These are phyloP conservation scores for Tuberolachnus salignus DNA, from an alignment of 2,888 invertebrate species.

Conservation along the genomic window DNA sequence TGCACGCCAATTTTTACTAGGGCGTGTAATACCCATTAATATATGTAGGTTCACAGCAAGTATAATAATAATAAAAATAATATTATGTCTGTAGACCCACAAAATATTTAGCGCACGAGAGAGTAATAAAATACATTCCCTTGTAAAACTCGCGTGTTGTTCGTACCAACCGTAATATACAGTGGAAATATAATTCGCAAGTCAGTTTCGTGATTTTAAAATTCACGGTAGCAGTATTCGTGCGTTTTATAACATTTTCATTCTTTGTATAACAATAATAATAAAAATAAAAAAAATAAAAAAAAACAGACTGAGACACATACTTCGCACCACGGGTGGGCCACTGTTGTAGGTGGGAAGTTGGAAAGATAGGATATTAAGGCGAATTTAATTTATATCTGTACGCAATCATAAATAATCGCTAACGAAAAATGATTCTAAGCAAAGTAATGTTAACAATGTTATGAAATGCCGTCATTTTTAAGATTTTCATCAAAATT, in stretches of 20 bases:
- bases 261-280: conserved; percentile 2
- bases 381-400: too few relatives aligned
- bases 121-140: conserved; percentile 36
- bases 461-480: too few relatives aligned
- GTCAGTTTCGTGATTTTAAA: conserved; percentile 48
- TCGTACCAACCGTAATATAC: background rate
- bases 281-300: background rate
- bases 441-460: too few relatives aligned
- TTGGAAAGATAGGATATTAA: too few relatives aligned
- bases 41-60: background rate
- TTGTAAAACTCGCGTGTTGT: conserved; percentile 45
- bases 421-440: too few relatives aligned
- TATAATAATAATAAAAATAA: background rate
- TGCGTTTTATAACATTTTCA: conserved; percentile 25
- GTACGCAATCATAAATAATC: too few relatives aligned
- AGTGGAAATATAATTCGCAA: conserved; percentile 31
- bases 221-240: conserved; percentile 16
- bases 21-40: background rate
- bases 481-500: too few relatives aligned
- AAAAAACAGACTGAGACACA: too few relatives aligned
- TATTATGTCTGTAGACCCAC: too few relatives aligned
- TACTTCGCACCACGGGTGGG: too few relatives aligned
- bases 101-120: conserved; percentile 34
- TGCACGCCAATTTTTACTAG: background rate
- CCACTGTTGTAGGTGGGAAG: too few relatives aligned